These are phyloP conservation scores for Perognathus longimembris DNA, from an alignment of 2,113 vertebrate genomes.

Conservation along the genomic window DNA sequence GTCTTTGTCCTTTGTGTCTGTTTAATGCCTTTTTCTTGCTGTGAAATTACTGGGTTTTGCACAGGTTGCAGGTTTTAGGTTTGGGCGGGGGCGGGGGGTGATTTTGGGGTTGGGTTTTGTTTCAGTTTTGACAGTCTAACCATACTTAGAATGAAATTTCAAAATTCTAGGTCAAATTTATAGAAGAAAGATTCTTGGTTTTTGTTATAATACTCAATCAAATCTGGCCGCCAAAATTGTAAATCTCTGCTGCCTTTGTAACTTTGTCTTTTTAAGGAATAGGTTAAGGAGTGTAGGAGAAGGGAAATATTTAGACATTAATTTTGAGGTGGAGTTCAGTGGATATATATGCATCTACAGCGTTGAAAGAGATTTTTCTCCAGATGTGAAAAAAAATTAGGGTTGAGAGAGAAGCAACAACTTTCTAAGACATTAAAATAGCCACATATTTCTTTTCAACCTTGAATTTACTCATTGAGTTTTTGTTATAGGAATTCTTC, in stretches of 20 bases:
- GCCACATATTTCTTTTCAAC: background rate
- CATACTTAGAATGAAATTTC: background rate
- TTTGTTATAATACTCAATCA: background rate
- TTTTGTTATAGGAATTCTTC: background rate
- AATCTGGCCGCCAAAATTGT: background rate
- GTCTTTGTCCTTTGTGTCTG: background rate
- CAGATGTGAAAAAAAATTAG: background rate
- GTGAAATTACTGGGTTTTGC: background rate
- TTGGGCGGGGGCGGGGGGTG: too few relatives aligned
- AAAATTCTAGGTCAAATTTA: background rate
- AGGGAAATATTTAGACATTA: background rate
- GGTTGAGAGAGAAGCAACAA: too few relatives aligned
- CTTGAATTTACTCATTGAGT: background rate
- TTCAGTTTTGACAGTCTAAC: background rate
- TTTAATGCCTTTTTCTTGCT: background rate
- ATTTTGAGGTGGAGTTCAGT: background rate
- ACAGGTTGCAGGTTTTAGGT: background rate
- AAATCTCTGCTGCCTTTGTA: background rate
- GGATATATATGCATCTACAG: background rate
- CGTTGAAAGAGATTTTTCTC: constrained; percentile 7
- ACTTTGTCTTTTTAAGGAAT: background rate
- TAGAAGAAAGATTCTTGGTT: background rate
- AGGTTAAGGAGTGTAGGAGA: too few relatives aligned
- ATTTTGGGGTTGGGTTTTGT: too few relatives aligned
- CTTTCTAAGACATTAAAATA: background rate